phyloP scores from a whole-genome alignment of 2,888 invertebrate species.

The Gari tellinella region DNA sequence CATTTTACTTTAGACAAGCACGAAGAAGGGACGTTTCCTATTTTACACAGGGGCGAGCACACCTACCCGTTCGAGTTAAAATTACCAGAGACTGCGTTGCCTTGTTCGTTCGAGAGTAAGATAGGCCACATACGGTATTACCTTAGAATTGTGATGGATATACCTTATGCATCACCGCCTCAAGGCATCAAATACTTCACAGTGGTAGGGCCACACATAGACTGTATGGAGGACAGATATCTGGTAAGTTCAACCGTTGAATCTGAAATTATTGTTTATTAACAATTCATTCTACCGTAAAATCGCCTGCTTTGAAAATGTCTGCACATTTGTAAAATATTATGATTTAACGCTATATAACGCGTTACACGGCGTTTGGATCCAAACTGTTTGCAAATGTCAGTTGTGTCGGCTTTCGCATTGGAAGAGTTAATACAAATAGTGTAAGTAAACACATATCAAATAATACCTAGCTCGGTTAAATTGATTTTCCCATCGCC shows the following conservation, averaged over 20 bases:
- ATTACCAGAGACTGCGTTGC: conserved; percentile 90
- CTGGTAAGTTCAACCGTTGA: conserved; percentile 87
- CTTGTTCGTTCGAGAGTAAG: conserved; percentile 91
- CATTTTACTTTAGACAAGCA: conserved; percentile 72
- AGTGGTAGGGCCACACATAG: conserved; percentile 91
- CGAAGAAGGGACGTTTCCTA: conserved; percentile 84
- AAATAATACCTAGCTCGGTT: too few species aligned
- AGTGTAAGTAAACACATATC: too few species aligned
- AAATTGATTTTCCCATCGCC: too few species aligned
- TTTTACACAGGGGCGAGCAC: conserved; percentile 90
- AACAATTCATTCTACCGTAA: background rate
- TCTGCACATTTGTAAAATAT: too few species aligned
- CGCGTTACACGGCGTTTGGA: too few species aligned
- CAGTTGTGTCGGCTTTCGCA: too few species aligned
- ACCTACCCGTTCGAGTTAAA: conserved; percentile 90
- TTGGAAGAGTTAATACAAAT: too few species aligned
- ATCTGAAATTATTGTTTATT: too few species aligned
- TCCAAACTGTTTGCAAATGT: too few species aligned
- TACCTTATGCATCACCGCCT: conserved; percentile 91
- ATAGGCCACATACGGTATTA: conserved; percentile 91
- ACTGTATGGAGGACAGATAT: conserved; percentile 92
- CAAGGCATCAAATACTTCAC: conserved; percentile 93
- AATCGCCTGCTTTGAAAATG: background rate
- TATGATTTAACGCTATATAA: too few species aligned
- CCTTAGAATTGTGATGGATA: conserved; percentile 87